Conservation (phyloP, 2,888 invertebrate species). For the Oxyteleia sp. region DNA sequence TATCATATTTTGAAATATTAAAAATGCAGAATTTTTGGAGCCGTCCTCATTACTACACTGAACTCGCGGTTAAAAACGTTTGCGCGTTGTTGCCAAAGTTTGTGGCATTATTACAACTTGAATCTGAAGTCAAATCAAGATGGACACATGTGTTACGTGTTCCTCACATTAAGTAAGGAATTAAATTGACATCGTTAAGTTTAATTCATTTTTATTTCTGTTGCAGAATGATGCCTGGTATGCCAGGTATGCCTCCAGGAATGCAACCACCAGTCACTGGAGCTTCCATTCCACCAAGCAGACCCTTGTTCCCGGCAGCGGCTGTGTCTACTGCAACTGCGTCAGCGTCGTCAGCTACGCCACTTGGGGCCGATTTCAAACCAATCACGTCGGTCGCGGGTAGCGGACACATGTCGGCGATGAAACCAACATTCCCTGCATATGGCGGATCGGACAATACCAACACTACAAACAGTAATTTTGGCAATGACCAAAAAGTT, state of each 20-base stretch:
- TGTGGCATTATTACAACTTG: too few relatives aligned
- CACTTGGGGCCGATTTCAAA: constrained; percentile 90
- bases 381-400: constrained; percentile 88
- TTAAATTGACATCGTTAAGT: too few relatives aligned
- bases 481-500: constrained; percentile 88
- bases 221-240: constrained; percentile 87
- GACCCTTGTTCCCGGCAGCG: constrained; percentile 95
- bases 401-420: constrained; percentile 87
- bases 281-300: constrained; percentile 88
- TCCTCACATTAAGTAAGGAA: too few relatives aligned
- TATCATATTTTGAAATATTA: too few relatives aligned
- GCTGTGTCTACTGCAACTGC: constrained; percentile 89
- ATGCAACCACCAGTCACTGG: constrained; percentile 84
- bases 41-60: too few relatives aligned
- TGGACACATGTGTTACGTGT: too few relatives aligned
- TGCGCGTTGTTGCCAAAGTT: too few relatives aligned
- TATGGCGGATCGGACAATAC: constrained; percentile 88
- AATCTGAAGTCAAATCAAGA: too few relatives aligned
- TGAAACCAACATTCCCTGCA: constrained; percentile 94
- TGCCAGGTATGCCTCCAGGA: constrained; percentile 88
- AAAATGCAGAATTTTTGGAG: too few relatives aligned
- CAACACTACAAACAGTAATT: constrained; percentile 87
- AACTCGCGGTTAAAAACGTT: too few relatives aligned
- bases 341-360: constrained; percentile 87
- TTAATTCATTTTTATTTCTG: constrained; percentile 16